These are phyloP conservation scores for Pogonomyrmex californicus DNA, from an alignment of 1,140 invertebrate species.

Conservation along the genomic window DNA sequence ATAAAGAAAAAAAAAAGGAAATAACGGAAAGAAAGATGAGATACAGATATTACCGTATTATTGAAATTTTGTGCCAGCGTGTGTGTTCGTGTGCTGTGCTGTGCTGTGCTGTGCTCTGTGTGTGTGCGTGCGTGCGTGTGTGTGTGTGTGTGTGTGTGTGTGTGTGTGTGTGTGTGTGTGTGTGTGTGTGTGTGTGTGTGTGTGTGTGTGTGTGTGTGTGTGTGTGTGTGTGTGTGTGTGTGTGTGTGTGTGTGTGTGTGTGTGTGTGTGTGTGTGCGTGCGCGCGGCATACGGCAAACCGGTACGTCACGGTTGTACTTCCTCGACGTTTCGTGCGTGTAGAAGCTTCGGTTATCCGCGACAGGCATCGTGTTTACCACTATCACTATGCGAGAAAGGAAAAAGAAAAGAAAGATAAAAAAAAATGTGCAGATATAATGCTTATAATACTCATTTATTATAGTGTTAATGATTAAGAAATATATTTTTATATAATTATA, in stretches of 20 bases:
- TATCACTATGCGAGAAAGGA: constrained; percentile 60
- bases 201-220: constrained; percentile 67
- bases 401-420: constrained; percentile 36
- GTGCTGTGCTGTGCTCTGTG: background rate
- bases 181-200: constrained; percentile 67
- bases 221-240: constrained; percentile 42
- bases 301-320: constrained; percentile 80
- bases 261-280: constrained; percentile 69
- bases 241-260: constrained; percentile 66
- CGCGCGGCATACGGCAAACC: constrained; percentile 62
- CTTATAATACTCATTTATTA: constrained; percentile 87
- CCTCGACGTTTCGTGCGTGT: constrained; percentile 76
- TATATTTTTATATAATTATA: constrained; percentile 88
- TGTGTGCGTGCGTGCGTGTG: constrained; percentile 66
- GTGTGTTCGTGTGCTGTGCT: background rate
- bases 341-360: constrained; percentile 86
- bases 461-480: constrained; percentile 87
- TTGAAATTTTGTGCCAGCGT: constrained; percentile 61
- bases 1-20: constrained; percentile 76
- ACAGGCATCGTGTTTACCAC: constrained; percentile 85
- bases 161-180: constrained; percentile 45
- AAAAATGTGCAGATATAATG: constrained; percentile 80
- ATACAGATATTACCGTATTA: constrained; percentile 71
- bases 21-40: constrained; percentile 64
- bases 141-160: constrained; percentile 25